Conservation (phyloP, 1,140 invertebrate species). For the Bombus confusus region DNA sequence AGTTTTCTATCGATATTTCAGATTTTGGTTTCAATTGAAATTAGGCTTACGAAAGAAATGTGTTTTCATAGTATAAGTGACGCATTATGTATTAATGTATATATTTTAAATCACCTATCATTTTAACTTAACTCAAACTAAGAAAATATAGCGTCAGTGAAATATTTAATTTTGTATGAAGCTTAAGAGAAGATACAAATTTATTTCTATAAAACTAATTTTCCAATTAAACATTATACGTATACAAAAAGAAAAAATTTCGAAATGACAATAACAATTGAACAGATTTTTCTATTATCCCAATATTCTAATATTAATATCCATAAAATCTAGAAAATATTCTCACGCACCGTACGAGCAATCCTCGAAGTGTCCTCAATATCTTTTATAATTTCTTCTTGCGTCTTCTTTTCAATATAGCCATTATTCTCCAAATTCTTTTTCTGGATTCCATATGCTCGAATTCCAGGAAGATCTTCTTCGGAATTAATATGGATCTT, state of each 20-base stretch:
- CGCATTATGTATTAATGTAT: not conserved
- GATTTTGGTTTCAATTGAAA: no score
- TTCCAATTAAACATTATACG: no score
- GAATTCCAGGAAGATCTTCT: constrained; percentile 57
- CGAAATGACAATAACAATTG: not conserved
- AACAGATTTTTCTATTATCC: not conserved
- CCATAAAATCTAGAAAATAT: not conserved
- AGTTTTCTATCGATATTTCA: no score
- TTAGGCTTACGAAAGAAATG: not conserved
- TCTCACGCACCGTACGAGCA: constrained; percentile 40
- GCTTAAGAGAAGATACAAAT: not conserved
- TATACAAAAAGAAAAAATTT: not conserved
- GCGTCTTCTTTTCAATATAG: constrained; percentile 38
- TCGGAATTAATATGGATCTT: constrained; percentile 59
- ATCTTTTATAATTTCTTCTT: not conserved
- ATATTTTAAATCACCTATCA: not conserved
- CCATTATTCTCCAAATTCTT: constrained; percentile 55
- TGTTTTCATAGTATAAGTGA: not conserved
- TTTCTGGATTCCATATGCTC: constrained; percentile 67
- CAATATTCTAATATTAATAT: not conserved
- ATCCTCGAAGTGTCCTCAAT: not conserved
- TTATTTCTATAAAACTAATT: not conserved
- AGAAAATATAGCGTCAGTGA: not conserved
- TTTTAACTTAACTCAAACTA: not conserved
- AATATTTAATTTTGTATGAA: not conserved